Evolutionary conservation across 2,113 vertebrate species (phyloP).

Genomic region (Anas platyrhynchos): DNA sequence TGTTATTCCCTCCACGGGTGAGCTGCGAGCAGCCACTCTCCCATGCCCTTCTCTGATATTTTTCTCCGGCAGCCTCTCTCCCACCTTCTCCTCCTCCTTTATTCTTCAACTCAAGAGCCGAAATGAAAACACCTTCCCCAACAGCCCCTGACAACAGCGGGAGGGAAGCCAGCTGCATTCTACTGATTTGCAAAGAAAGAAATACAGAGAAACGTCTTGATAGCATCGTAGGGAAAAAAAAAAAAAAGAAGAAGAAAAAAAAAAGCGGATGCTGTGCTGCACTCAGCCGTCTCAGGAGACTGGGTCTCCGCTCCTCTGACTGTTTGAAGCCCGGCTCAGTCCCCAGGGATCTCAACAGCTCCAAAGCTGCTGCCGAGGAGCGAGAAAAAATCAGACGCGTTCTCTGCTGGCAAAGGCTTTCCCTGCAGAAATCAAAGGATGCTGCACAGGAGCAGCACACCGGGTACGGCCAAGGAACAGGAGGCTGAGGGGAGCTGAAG

Average conservation of each 20-base stretch:
- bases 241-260: not conserved
- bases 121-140: conserved; percentile 45
- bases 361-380: conserved; percentile 15
- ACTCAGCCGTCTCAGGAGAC: conserved; percentile 54
- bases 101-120: conserved; percentile 38
- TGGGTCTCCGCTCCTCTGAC: conserved; percentile 44
- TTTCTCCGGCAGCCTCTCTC: not conserved
- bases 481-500: not conserved
- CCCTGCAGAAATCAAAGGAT: conserved; percentile 51
- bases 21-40: not conserved
- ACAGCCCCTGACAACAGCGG: conserved; percentile 21
- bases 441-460: not conserved
- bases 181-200: conserved; percentile 16
- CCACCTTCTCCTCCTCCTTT: conserved; percentile 15
- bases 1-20: not conserved
- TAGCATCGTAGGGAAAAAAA: conserved; percentile 22
- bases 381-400: conserved; percentile 51
- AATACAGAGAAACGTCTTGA: conserved; percentile 12
- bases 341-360: conserved; percentile 40
- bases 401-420: conserved; percentile 23
- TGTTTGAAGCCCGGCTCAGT: conserved; percentile 60
- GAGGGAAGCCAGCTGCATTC: conserved; percentile 1
- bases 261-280: not conserved
- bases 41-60: not conserved
- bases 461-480: not conserved